Evolutionary conservation across 2,888 invertebrate genomes (phyloP), one percentile per base, ranked within the genome.

Genomic region (Seladonia tumulorum): DNA sequence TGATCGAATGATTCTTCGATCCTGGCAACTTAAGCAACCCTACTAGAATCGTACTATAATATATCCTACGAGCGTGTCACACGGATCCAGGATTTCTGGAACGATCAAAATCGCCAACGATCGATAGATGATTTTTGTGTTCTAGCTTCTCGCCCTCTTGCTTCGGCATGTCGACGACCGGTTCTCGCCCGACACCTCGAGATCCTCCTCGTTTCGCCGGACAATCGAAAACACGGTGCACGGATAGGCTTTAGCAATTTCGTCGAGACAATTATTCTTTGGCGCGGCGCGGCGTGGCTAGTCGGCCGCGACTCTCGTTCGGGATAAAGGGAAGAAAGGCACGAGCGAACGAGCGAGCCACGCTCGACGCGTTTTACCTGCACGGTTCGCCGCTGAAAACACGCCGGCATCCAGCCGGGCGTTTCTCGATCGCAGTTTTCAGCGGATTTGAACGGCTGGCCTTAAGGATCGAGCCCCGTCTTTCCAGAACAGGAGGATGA

Each of bases 331-430:
- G 74, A 66, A 75, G 71, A 53, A 22, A 53, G 8, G 8, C 53
- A 53, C 22, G 22, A 53, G 22, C 10, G 74, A 63, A 49, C 29
- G 35, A 71, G 74, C 63, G 75, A 80, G 68, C 57, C 79, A 83
- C 82, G 76, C 78, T 79, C 76, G 42, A 71, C 66, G 81, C 75
- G 39, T 88, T 83, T 89, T 89, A 89, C 90, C 89, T 89, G 89
- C 74, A 80, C 82, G 83, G 77, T 42, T 76, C 79, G 63, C 57
- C 72, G 85, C 57, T 77, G 75, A 73, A 82, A 83, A 86, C 76
- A 82, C 82, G 77, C 81, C 73, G 81, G 83, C 82, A 80, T 87
- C 82, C 87, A 72, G 72, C 45, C 25, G 68, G 76, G 66, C 73
- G 73, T 29, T 70, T 83, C 57, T 66, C 73, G 76, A 42, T 68